Base-by-base conservation (phyloP, 2,113 vertebrate genomes). In the Arenaria interpres region DNA sequence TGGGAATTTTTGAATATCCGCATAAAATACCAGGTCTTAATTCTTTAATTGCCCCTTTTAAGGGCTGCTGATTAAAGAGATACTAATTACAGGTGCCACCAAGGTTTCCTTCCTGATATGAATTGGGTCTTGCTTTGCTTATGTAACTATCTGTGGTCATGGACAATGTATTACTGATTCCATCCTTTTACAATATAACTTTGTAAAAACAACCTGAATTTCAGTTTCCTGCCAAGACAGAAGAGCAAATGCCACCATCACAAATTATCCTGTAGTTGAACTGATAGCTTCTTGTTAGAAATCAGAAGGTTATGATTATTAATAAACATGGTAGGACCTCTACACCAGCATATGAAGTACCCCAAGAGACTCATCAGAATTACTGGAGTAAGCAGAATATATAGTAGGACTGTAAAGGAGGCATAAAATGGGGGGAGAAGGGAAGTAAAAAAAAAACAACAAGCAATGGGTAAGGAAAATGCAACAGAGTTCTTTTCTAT, bases 231-330 rank as follows among this genome's bases (percentile, higher is more conserved):
- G 8, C 14, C 17, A 27, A 95, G 62, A 93, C 88, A 86, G 59
- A 93, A 53, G 19, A 76, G 22, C 69, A 78, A 96, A 94, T 86
- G 53, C 33, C 23, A 53, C 68, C 6, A 30, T 39, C 17, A 45
- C n/a, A 83, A 62, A 46, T 94, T 90, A 86, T 75, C 11, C 50
- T 79, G 76, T 67, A 64, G 39, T 35, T 95, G 46, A 88, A 86
- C 25, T 78, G 78, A 76, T 85, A 41, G 43, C 33, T 89, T 88
- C 84, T 94, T 95, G 21, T 86, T 90, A 71, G 57, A 66, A 76
- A 93, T 50, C 33, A 85, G 64, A 80, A 92, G 53, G 32, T 85
- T 88, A 43, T 41, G 17, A 71, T 89, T 91, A 83, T 92, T 95
- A 89, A 74, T 85, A 91, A 90, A 77, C 23, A 14, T 73, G 45